phyloP scores from a whole-genome alignment of 1,140 invertebrate genomes.

The silkworm (Bombyx mori) region ASM3026992v2 NC_085122.1:12782001-12782500 shows the following conservation, averaged over 20 bases:
- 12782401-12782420: conserved; percentile 73
- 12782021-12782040: conserved; percentile 66
- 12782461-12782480: conserved; percentile 32
- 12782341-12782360: conserved; percentile 57
- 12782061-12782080: conserved; percentile 55
- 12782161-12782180: conserved; percentile 46
- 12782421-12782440: conserved; percentile 51
- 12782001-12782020: conserved; percentile 64
- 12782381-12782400: conserved; percentile 66
- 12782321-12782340: conserved; percentile 50
- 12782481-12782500: conserved; percentile 28
- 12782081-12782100: conserved; percentile 67
- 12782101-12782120: conserved; percentile 70
- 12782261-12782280: conserved; percentile 75
- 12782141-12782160: conserved; percentile 72
- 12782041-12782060: conserved; percentile 53
- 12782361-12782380: conserved; percentile 47
- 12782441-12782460: conserved; percentile 50
- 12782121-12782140: conserved; percentile 74
- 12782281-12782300: conserved; percentile 70
- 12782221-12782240: conserved; percentile 48
- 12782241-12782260: conserved; percentile 65
- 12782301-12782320: conserved; percentile 71
- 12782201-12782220: conserved; percentile 39
- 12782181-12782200: conserved; percentile 31